phyloP scores from a whole-genome alignment of 2,797 vertebrate genomes.

The Atherinosoma microstoma region DNA sequence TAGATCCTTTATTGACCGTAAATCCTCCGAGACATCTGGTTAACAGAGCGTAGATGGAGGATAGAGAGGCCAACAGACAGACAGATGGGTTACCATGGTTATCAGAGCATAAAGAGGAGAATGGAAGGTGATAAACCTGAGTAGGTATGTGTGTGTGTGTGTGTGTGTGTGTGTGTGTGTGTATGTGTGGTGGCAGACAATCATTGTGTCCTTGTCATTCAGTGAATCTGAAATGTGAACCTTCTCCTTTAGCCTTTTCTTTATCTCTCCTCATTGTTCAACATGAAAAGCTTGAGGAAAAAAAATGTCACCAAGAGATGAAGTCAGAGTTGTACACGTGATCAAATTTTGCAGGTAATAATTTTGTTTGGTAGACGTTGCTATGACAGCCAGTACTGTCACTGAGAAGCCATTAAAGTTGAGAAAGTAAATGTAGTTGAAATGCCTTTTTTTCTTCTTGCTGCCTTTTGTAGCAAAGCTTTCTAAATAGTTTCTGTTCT shows the following conservation, averaged over 20 bases:
- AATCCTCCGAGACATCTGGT: conserved; percentile 66
- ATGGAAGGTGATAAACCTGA: conserved; percentile 58
- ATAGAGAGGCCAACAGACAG: conserved; percentile 52
- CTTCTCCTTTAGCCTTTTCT: conserved; percentile 31
- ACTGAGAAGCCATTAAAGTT: neutral
- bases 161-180: conserved; percentile 1
- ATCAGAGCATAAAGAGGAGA: conserved; percentile 74
- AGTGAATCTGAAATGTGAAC: conserved; percentile 64
- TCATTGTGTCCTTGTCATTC: conserved; percentile 69
- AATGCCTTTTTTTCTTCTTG: neutral
- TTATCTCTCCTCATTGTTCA: conserved; percentile 50
- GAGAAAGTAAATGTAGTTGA: neutral
- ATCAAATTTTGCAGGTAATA: conserved; percentile 9
- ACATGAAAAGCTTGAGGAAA: conserved; percentile 41
- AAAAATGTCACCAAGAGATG: conserved; percentile 19
- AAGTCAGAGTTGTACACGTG: conserved; percentile 1
- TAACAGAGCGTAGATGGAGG: conserved; percentile 65
- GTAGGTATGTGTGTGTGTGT: conserved; percentile 14
- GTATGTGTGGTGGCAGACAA: conserved; percentile 53
- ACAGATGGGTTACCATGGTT: conserved; percentile 68
- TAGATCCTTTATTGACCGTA: conserved; percentile 38
- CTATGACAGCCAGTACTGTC: neutral
- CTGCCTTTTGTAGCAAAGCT: neutral
- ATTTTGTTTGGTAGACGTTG: conserved; percentile 9
- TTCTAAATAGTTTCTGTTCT: neutral